phyloP scores from a whole-genome alignment of 2,113 vertebrate species.

The Dendrocopos noguchii region DNA sequence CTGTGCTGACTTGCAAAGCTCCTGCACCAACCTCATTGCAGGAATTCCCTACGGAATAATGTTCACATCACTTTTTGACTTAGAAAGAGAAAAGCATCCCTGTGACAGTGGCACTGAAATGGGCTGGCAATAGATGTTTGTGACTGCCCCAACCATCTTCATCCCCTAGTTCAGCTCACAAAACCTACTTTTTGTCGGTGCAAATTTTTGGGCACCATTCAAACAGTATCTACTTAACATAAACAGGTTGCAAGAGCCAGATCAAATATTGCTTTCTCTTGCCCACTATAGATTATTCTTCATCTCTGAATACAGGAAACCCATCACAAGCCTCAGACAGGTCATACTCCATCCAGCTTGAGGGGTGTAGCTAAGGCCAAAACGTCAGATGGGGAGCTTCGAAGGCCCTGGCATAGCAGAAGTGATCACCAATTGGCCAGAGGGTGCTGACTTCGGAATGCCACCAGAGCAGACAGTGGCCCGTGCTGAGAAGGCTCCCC shows the following conservation, averaged over 20 bases:
- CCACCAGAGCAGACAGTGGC: too few species aligned
- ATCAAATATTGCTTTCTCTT: background rate
- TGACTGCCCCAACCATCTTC: background rate
- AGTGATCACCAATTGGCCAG: too few species aligned
- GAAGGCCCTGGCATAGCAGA: too few species aligned
- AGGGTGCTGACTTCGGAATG: too few species aligned
- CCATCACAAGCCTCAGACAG: background rate
- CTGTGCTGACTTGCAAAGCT: background rate
- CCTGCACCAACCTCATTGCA: rapidly evolving
- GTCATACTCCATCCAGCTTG: background rate
- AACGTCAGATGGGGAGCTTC: background rate
- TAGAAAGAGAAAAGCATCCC: background rate
- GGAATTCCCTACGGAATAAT: background rate
- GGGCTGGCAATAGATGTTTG: background rate
- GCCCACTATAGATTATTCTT: background rate
- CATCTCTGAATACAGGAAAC: background rate
- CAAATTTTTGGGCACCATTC: background rate
- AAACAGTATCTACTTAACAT: background rate
- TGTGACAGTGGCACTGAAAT: background rate
- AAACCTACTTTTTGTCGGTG: background rate
- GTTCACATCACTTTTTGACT: rapidly evolving
- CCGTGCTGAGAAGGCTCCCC: too few species aligned
- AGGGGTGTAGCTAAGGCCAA: background rate
- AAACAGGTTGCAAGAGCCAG: background rate
- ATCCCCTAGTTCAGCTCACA: background rate